A percentile compares a stretch with the other conserved stretches of the same genome.
phyloP scores from a whole-genome alignment of 2,888 invertebrate genomes.

The Mylabris sibirica region DNA sequence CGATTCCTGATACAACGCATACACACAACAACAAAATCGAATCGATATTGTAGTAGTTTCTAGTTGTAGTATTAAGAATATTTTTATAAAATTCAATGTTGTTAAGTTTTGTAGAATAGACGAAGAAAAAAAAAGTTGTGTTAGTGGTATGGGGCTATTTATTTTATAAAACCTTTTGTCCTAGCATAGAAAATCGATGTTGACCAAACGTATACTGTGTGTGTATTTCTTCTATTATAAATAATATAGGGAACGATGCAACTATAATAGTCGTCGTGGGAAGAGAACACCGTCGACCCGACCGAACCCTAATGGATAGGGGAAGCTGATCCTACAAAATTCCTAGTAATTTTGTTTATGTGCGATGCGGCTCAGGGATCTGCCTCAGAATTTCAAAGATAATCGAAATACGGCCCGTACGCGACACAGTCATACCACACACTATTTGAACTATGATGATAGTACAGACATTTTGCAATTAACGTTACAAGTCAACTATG shows the following conservation, averaged over 20 bases:
- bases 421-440: slow-evolving; percentile 35
- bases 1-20: slow-evolving; percentile 48
- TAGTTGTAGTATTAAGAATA: neutral
- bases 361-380: slow-evolving; percentile 50
- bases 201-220: slow-evolving; percentile 32
- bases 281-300: slow-evolving; percentile 33
- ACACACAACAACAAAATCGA: slow-evolving; percentile 27
- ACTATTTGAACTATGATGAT: slow-evolving; percentile 29
- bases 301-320: slow-evolving; percentile 50
- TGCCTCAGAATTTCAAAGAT: slow-evolving; percentile 39
- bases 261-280: slow-evolving; percentile 49
- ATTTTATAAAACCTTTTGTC: slow-evolving; percentile 33
- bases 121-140: neutral
- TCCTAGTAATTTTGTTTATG: slow-evolving; percentile 60
- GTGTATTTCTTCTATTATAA: slow-evolving; percentile 46
- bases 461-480: slow-evolving; percentile 5
- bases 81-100: neutral
- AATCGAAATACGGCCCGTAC: slow-evolving; percentile 52
- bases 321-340: slow-evolving; percentile 56
- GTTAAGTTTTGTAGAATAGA: neutral
- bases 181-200: slow-evolving; percentile 49
- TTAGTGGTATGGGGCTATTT: slow-evolving; percentile 17
- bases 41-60: neutral
- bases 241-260: slow-evolving; percentile 48
- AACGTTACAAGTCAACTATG: slow-evolving; percentile 4